phyloP scores from a whole-genome alignment of 2,797 vertebrate genomes.

The Cossypha polioptera region DNA sequence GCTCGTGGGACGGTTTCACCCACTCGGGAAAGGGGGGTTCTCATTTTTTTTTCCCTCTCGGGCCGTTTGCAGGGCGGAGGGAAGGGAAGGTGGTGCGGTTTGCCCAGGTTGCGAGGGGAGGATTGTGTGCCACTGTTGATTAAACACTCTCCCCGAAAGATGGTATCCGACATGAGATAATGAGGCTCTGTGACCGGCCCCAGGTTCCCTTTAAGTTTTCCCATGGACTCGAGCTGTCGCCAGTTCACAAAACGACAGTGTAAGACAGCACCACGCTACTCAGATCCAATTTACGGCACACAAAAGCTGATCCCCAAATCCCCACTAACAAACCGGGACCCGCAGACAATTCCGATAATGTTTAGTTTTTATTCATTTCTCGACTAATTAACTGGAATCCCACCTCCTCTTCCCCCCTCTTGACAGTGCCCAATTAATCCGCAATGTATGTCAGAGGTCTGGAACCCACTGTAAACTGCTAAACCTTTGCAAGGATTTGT shows the following conservation, averaged over 20 bases:
- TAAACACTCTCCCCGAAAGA: slow-evolving; percentile 80
- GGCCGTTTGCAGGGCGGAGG: background rate
- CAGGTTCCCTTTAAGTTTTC: slow-evolving; percentile 83
- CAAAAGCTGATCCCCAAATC: slow-evolving; percentile 96
- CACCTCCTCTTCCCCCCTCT: slow-evolving; percentile 77
- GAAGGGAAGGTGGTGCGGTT: background rate
- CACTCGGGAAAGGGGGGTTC: background rate
- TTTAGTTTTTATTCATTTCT: slow-evolving; percentile 87
- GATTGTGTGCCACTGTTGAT: slow-evolving; percentile 73
- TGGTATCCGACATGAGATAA: slow-evolving; percentile 89
- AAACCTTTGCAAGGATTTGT: slow-evolving; percentile 87
- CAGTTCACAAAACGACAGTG: slow-evolving; percentile 87
- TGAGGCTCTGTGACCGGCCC: slow-evolving; percentile 76
- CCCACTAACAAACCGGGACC: slow-evolving; percentile 85
- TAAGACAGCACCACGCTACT: slow-evolving; percentile 87
- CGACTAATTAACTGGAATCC: slow-evolving; percentile 97
- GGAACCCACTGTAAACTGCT: slow-evolving; percentile 81
- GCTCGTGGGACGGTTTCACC: background rate
- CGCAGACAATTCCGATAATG: slow-evolving; percentile 87
- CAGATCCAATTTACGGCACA: slow-evolving; percentile 90
- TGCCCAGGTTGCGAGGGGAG: background rate
- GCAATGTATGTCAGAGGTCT: slow-evolving; percentile 88
- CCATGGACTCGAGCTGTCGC: slow-evolving; percentile 88
- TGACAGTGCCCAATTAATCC: slow-evolving; percentile 91
- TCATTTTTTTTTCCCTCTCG: background rate